Evolutionary conservation across 2,888 invertebrate genomes (phyloP), one percentile per base, ranked within the genome.

Genomic region (Drosophila cyrtoloma): DNA sequence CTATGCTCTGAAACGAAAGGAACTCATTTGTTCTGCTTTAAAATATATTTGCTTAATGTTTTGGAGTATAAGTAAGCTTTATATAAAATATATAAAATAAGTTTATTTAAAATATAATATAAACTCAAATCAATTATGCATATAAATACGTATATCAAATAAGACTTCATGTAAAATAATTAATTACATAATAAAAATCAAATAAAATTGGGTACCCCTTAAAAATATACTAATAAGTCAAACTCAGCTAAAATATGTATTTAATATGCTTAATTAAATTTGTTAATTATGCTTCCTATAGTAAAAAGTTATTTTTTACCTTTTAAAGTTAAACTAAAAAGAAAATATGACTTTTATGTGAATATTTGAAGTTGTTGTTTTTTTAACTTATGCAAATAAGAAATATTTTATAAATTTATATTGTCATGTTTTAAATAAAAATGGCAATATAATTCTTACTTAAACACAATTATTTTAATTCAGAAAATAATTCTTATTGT

Each of bases 1-100:
- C 1, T 4, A 78, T 71, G 42, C 71, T 9, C 79, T 75, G 1
- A 14, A 37, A 4, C 10, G 3, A 22, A 37, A 37, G 16, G 9
- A 6, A 10, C 3, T 16, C 4, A 35, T 1, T 47, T 47, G 1
- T 12, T 12, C n/a, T 2, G 1, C 42, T 42, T 5, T 0, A 0
- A 19, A 19, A 19, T 39, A 7, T 19, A 19, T 7, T 14, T 35
- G 35, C 16, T 5, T 39, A 7, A 6, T 0, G 16, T 37, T 37
- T 37, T 19, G 5, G 16, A 19, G 0, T 28, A 28, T 28, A 5
- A n/a, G 3, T 7, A 19, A 19, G 19, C 37, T 19, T 39, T 44
- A 0, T 44, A 16, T 14, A 26, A 26, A 26, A 26, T 7, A 2
- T 7, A 4, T 7, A 1, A 47, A 22, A 22, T 22, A 22, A 7